Evolutionary conservation across 2,113 vertebrate species (phyloP).

Genomic region (Plecotus auritus): DNA sequence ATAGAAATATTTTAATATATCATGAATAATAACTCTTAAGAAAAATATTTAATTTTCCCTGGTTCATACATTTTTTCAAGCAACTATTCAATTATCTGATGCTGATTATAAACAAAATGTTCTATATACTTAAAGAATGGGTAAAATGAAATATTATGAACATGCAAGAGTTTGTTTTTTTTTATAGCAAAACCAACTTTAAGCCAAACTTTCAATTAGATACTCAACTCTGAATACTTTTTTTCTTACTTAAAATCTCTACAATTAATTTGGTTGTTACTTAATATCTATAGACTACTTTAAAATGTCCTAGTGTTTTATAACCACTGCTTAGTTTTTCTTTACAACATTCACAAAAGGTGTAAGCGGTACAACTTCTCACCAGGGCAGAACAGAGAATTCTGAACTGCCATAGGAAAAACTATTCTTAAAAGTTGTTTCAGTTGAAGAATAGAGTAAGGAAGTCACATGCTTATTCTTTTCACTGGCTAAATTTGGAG

Average conservation of each 20-base stretch:
- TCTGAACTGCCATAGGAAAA: background rate
- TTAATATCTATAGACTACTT: constrained; percentile 38
- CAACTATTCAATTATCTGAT: constrained; percentile 4
- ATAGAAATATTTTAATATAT: background rate
- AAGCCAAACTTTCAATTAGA: constrained; percentile 36
- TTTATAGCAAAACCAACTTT: background rate
- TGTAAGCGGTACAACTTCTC: constrained; percentile 8
- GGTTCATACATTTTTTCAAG: background rate
- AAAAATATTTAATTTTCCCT: background rate
- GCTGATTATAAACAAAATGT: background rate
- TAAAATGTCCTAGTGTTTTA: constrained; percentile 39
- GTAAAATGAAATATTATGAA: background rate
- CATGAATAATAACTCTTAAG: background rate
- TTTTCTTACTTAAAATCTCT: constrained; percentile 32
- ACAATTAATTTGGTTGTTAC: constrained; percentile 30
- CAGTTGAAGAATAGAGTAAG: background rate
- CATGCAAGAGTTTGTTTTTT: background rate
- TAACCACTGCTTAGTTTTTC: background rate
- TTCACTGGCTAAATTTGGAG: constrained; percentile 10
- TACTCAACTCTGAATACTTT: background rate
- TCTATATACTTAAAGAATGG: background rate
- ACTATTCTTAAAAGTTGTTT: background rate
- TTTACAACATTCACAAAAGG: constrained; percentile 11
- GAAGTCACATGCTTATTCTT: background rate
- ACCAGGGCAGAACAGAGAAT: background rate